Base-by-base conservation (phyloP, 1,140 invertebrate genomes). In the Orchesella cincta region DNA sequence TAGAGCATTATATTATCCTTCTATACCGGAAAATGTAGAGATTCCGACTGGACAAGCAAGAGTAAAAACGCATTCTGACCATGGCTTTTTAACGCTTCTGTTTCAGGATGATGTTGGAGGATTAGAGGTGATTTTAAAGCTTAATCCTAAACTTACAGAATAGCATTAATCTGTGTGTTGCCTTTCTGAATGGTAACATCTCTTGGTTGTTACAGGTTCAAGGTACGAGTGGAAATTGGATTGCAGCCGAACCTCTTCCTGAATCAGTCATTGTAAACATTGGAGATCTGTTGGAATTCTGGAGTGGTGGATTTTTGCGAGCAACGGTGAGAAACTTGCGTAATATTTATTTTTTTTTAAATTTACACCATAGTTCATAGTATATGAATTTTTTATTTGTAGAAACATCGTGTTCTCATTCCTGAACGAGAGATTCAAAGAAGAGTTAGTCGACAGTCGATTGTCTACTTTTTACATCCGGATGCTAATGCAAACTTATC, bases 221-320 rank as follows among this genome's bases (percentile, higher is more conserved):
- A 73, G 64, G 28, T 26, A 23, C 62, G 3, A 46, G 74, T 51
- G 76, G 74, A 35, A 33, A 62, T 1, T 80, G 79, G 79, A 73
- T 80, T 73, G 1, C 73, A n/a, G 79, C 76, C 52, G 28, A 26
- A 18, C 75, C 77, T 16, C 76, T 78, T 31, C 91, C 92, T 0
- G 92, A 91, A 28, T 90, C 92, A 12, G 90, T 94, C 78, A 85
- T 94, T 29, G 88, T 94, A 33, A 93, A 93, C 82, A 89, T 90
- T 34, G 93, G 92, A n/a, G 91, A 94, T 82, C 87, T 94, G 73
- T 84, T 95, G 51, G 90, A 91, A 57, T 87, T 88, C 33, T 94
- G 92, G 93, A 94, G 92, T 16, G 88, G 89, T 34, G 90, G 90
- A 71, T 86, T 88, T 36, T 88, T 93, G 72, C 88, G 89, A 18